Evolutionary conservation across 2,888 invertebrate genomes (phyloP), one percentile per base, ranked within the genome.

Genomic region (Athalia rosae): DNA sequence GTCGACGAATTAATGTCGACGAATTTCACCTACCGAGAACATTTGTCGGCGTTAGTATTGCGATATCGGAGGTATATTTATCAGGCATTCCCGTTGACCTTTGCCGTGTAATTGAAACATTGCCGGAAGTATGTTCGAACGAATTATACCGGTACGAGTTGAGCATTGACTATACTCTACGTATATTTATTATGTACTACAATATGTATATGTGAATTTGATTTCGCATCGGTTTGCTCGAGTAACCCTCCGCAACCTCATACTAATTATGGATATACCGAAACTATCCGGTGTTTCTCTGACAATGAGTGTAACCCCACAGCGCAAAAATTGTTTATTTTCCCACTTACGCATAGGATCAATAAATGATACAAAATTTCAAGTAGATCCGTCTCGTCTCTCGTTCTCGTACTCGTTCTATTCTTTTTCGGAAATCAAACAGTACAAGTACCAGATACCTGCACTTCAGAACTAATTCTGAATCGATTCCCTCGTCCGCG

Each of bases 1-100:
- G 95, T 94, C 45, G 96, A 95, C 45, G 95, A 95, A 87, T 95
- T 95, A 81, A 94, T 93, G 89, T 96, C 96, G 71, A 97, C 96
- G 87, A 96, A 96, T 88, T 94, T 94, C 62, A 97, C 96, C 94
- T 96, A 91, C 3, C 41, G 6, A 41, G n/a, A 41, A 7, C 9
- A 53, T 53, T 11, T 11, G n/a, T 0, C 4, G 11, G 53, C n/a
- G 53, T 9, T 11, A n/a, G 5, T 8, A 4, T n/a, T n/a, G n/a
- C n/a, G n/a, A 3, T 8, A n/a, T 9, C 9, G 53, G 7, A 11
- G 11, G 53, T n/a, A 28, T 28, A 28, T 28, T 28, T 28, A 2
- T 28, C 28, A 1, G 28, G 28, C 28, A 28, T 28, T 28, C 28
- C 2, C 28, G 2, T 28, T 28, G 28, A 28, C 28, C 28, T 28